These are phyloP conservation scores for Drosophila triauraria DNA, from an alignment of 1,140 invertebrate genomes.

Conservation along the genomic window DNA sequence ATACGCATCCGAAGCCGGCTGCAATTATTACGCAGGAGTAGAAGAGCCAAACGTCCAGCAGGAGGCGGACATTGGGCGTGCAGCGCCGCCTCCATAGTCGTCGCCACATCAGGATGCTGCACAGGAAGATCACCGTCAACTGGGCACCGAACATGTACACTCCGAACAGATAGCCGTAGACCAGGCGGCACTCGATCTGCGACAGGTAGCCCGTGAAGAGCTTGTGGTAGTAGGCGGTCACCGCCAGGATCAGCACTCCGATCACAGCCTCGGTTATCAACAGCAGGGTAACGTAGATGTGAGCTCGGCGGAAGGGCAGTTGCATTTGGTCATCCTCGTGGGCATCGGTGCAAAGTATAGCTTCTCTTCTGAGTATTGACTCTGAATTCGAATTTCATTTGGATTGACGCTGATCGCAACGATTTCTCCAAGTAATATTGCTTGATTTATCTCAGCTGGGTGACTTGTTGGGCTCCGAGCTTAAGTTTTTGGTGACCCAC, in stretches of 20 bases:
- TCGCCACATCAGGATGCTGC: slow-evolving; percentile 68
- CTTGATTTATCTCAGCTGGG: too few relatives aligned
- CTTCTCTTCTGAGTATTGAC: slow-evolving; percentile 5
- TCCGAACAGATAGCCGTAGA: slow-evolving; percentile 58
- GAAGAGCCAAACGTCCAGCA: slow-evolving; percentile 70
- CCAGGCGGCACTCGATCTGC: slow-evolving; percentile 49
- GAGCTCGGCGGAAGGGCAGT: slow-evolving; percentile 68
- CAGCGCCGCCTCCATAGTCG: slow-evolving; percentile 68
- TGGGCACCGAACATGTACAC: slow-evolving; percentile 67
- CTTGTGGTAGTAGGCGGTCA: slow-evolving; percentile 66
- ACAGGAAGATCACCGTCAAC: slow-evolving; percentile 61
- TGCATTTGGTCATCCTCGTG: slow-evolving; percentile 79
- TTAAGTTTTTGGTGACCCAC: too few relatives aligned
- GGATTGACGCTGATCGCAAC: slow-evolving; percentile 2
- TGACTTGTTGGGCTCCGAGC: neutral
- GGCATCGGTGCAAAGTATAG: slow-evolving; percentile 16
- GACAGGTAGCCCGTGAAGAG: slow-evolving; percentile 59
- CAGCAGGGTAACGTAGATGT: slow-evolving; percentile 59
- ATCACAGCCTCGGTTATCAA: slow-evolving; percentile 65
- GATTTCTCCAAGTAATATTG: neutral
- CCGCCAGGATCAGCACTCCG: slow-evolving; percentile 60
- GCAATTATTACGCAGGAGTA: slow-evolving; percentile 70
- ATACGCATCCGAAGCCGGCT: slow-evolving; percentile 62
- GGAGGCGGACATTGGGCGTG: slow-evolving; percentile 66
- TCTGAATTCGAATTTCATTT: slow-evolving; percentile 35